Base-by-base conservation (phyloP, 2,888 invertebrate species). In the Baronia brevicornis region DNA sequence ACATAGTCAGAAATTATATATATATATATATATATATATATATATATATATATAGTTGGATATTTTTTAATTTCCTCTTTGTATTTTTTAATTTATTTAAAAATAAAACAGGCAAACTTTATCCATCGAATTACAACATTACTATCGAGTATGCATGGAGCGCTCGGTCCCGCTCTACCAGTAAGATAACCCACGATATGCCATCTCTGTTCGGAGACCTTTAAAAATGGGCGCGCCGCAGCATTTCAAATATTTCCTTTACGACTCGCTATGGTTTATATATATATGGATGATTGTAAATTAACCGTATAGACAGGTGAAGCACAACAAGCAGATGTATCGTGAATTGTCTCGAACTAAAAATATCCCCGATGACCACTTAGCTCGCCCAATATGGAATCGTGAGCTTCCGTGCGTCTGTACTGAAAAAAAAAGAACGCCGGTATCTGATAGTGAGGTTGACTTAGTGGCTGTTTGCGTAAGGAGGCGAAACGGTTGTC, bases 401-500 rank as follows among this genome's bases (percentile, higher is more conserved):
- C 60, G 55, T 53, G 60, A 62, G 57, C 59, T 64, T 60, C 57
- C 60, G 61, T 57, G 58, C 17, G 22, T 12, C 26, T 12, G 53
- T 55, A 56, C 51, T 50, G 64, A 63, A 44, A 50, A 56, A 72
- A 77, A 74, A 63, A 67, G 69, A 68, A 66, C 59, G 53, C 58
- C 54, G 66, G 60, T 80, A 80, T 75, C 80, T 60, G 80, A 77
- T 80, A 78, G 59, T 58, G 61, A 63, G 57, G 63, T 82, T 78
- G 78, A 82, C 79, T 68, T 65, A 58, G 67, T 65, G 62, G 45
- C 54, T 78, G 73, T 84, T 80, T 70, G 75, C 79, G 55, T 63
- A 82, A 64, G 67, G 64, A 73, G 77, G 71, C 79, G 68, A 80
- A 80, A 78, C 84, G 84, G 82, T 80, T 82, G 80, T 79, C 80